Evolutionary conservation across 2,888 invertebrate genomes (phyloP).

Genomic region (Nipponacmea schrenckii): DNA sequence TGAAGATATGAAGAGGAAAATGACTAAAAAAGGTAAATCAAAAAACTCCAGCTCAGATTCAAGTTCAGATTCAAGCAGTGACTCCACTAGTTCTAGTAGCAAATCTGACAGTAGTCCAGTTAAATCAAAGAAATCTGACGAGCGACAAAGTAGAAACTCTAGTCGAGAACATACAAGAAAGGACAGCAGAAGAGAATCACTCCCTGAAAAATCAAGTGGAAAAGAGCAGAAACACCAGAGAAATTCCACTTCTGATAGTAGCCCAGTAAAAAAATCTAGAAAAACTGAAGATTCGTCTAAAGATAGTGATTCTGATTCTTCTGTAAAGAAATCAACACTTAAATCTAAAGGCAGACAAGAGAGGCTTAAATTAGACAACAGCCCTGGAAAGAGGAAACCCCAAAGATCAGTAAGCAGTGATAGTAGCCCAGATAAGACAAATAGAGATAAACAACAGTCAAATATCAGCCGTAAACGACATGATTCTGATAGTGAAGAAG

Average conservation of each 20-base stretch:
- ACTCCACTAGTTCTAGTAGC: background rate
- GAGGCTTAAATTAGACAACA: background rate
- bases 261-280: background rate
- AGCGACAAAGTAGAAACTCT: background rate
- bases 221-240: background rate
- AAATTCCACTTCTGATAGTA: background rate
- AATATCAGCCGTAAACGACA: background rate
- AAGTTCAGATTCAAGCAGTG: background rate
- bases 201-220: background rate
- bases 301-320: no score
- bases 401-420: constrained; percentile 13
- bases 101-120: constrained; percentile 1
- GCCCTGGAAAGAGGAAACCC: constrained; percentile 4
- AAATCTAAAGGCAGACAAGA: background rate
- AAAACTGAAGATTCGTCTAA: background rate
- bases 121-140: background rate
- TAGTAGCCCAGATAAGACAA: background rate
- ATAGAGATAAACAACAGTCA: constrained; percentile 16
- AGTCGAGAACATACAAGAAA: background rate
- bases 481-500: constrained; percentile 5
- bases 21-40: no score
- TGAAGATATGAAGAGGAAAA: no score
- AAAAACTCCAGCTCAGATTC: no score
- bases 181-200: background rate
- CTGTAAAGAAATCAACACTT: background rate